Conservation (phyloP, 2,888 invertebrate species). For the Ichneumoninae sp. region DNA sequence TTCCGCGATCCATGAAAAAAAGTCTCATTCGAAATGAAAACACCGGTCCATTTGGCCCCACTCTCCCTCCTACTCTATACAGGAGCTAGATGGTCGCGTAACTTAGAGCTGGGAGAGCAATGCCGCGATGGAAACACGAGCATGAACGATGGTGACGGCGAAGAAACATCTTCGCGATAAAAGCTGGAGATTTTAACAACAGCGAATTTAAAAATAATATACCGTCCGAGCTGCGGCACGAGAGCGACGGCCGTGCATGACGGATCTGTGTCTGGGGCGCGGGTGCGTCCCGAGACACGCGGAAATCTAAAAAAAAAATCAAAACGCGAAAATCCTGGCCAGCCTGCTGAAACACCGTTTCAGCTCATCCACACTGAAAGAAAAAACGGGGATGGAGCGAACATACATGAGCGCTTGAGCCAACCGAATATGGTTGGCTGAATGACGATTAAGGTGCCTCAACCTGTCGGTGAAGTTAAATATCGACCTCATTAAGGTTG, state of each 20-base stretch:
- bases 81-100: background rate
- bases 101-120: background rate
- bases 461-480: too few relatives aligned
- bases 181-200: background rate
- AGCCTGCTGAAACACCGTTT: too few relatives aligned
- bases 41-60: background rate
- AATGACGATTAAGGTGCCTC: too few relatives aligned
- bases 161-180: background rate
- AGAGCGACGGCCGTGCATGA: background rate
- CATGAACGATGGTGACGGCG: constrained; percentile 10
- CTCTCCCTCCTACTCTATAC: background rate
- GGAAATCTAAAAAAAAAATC: constrained; percentile 1
- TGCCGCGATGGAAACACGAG: background rate
- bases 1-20: background rate
- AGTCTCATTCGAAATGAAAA: background rate
- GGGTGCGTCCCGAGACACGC: constrained; percentile 13
- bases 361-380: too few relatives aligned
- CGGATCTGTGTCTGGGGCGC: constrained; percentile 6
- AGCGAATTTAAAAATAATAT: constrained; percentile 58
- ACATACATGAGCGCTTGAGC: too few relatives aligned
- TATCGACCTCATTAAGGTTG: too few relatives aligned
- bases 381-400: too few relatives aligned
- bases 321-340: background rate
- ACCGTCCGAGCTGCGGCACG: constrained; percentile 1
- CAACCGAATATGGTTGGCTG: too few relatives aligned